Percentiles rank a stretch among this genome's conserved stretches.
phyloP scores from a whole-genome alignment of 2,888 invertebrate species.

The Gastracanthus pulcherrimus region DNA sequence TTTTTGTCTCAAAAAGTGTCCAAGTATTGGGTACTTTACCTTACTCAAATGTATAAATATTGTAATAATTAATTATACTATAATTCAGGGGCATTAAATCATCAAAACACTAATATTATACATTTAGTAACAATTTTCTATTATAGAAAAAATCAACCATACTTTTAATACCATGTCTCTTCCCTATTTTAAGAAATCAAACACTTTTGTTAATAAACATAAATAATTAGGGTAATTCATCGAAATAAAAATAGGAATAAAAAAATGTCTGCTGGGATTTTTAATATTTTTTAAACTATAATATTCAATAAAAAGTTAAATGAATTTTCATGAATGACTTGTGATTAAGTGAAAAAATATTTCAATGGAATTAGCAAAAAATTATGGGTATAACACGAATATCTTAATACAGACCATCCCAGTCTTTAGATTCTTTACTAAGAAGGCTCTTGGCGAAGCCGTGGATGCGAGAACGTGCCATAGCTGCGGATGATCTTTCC shows the following conservation, averaged over 20 bases:
- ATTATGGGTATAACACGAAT: conserved; percentile 52
- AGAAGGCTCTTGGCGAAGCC: conserved; percentile 82
- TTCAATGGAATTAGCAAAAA: conserved; percentile 1
- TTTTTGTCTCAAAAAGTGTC: no score
- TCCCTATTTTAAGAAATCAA: not conserved
- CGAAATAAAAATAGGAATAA: conserved; percentile 10
- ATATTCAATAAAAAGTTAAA: not conserved
- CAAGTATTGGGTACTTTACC: no score
- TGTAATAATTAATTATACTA: no score
- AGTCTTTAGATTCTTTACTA: conserved; percentile 76
- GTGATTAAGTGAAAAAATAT: conserved; percentile 57
- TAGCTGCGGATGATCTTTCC: conserved; percentile 82
- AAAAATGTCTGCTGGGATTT: not conserved
- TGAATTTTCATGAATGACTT: not conserved
- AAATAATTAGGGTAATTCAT: not conserved
- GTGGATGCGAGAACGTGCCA: conserved; percentile 83
- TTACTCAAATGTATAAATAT: no score
- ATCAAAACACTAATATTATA: no score
- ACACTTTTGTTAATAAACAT: conserved; percentile 2
- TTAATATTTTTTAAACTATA: not conserved
- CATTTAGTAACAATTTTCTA: no score
- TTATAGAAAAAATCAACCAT: no score
- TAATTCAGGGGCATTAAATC: no score
- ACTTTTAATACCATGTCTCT: no score
- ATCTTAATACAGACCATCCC: conserved; percentile 75